Base-by-base conservation (phyloP, 1,140 invertebrate species). In the Chironomus striatipennis region DNA sequence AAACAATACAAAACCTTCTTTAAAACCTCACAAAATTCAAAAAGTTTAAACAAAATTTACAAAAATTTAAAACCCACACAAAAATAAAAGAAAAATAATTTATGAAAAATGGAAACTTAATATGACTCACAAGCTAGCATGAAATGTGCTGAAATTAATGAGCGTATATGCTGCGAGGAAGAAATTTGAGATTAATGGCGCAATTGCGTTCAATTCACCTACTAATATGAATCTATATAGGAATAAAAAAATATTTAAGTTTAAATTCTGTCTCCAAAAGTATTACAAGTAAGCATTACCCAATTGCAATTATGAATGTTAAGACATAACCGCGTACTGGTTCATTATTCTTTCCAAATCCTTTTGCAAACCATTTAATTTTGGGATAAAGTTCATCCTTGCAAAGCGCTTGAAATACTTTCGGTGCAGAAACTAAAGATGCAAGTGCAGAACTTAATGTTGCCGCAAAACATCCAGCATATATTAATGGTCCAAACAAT, bases 81-180 rank as follows among this genome's bases (percentile, higher is more conserved):
- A 34, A 34, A 34, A 34, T 34, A 2, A 34, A 34, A 34, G 1
- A 34, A 34, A 34, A 34, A 34, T n/a, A n/a, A n/a, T n/a, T n/a
- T n/a, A 43, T 15, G 43, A 47, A 10, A 47, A 47, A 47, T 47
- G 1, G 43, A 4, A 57, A 57, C n/a, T 15, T 57, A 57, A 57
- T 57, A 15, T 15, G 1, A 57, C 47, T 57, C 12, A 57, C 47
- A 87, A 80, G 73, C 94, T 95, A 21, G 96, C 96, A 85, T 98
- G 96, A 83, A 98, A 98, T 73, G 95, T 98, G 74, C 94, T 94
- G 82, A 97, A 98, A 85, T 98, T 99, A 76, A 99, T 96, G 24
- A 99, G 87, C 75, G 94, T 95, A 80, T 98, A 99, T 7, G 96
- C 95, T 77, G 96, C 96, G 78, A 99, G 85, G 84, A 98, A 99